These are phyloP conservation scores for Muscina levida DNA, from an alignment of 2,888 invertebrate genomes.

Conservation along the genomic window DNA sequence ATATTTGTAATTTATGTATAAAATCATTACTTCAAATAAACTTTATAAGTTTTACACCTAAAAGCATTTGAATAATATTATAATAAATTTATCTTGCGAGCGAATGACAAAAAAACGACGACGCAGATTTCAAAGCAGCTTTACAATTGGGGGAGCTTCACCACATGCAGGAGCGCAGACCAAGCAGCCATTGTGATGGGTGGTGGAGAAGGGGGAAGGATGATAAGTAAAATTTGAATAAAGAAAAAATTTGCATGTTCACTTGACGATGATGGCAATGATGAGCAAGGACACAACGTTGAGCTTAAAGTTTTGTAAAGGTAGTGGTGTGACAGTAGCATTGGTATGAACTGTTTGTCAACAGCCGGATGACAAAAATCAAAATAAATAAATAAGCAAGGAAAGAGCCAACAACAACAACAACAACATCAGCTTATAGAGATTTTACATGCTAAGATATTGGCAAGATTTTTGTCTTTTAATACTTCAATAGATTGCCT, in stretches of 20 bases:
- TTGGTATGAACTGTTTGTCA: slow-evolving; percentile 1
- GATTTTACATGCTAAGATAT: slow-evolving; percentile 17
- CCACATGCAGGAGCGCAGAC: too few relatives aligned
- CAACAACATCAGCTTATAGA: slow-evolving; percentile 20
- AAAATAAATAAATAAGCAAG: slow-evolving; percentile 3
- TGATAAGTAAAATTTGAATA: slow-evolving; percentile 14
- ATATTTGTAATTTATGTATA: slow-evolving; percentile 35
- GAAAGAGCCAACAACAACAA: too few relatives aligned
- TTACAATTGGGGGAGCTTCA: too few relatives aligned
- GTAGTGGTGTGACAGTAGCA: neutral
- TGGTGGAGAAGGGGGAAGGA: neutral
- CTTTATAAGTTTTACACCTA: slow-evolving; percentile 55
- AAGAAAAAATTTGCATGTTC: slow-evolving; percentile 26
- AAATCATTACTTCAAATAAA: slow-evolving; percentile 36
- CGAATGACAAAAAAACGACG: neutral
- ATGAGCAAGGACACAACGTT: neutral
- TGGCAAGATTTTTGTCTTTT: slow-evolving; percentile 8
- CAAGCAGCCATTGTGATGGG: neutral
- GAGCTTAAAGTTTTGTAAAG: neutral
- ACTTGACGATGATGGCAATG: slow-evolving; percentile 5
- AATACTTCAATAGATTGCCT: neutral
- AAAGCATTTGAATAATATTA: slow-evolving; percentile 63
- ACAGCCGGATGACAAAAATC: slow-evolving; percentile 30
- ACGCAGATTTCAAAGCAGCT: neutral
- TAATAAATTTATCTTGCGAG: slow-evolving; percentile 19